Base-by-base conservation (phyloP, 2,888 invertebrate genomes). In the Hypomecis punctinalis region DNA sequence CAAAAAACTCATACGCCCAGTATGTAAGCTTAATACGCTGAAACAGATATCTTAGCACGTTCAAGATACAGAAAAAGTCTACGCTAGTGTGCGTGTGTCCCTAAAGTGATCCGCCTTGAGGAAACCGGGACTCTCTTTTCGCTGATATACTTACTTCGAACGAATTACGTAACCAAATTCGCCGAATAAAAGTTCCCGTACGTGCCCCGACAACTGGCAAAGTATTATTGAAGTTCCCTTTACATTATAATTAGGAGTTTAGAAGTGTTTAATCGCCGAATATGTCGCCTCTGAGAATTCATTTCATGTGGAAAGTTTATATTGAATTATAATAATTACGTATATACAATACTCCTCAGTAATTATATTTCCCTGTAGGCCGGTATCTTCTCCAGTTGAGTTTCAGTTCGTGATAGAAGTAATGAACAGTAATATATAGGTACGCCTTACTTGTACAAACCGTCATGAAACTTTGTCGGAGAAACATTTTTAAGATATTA, bases 111-210 rank as follows among this genome's bases (percentile, higher is more conserved):
- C 36, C 37, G 39, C 6, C 46, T 49, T 51, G 13, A 40, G 11
- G 45, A 48, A 54, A 35, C 43, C 49, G 10, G 6, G 49, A 6
- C 42, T 48, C 61, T 66, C 13, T 11, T 35, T 5, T 33, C 33
- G 57, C 39, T 57, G 57, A 53, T 58, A 57, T 53, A 47, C 47
- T 37, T 37, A 56, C 46, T 89, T 88, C 83, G 85, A 86, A 83
- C 76, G 86, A 89, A 91, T 90, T 89, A 90, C 86, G 83, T 85
- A 88, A 86, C 86, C 84, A 83, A 89, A 89, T 87, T 86, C 82
- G 80, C 78, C 77, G 83, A 86, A 89, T 88, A 88, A 87, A 90
- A 89, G 85, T 90, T 88, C 78, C 70, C 83, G 84, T 85, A 88
- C 88, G 87, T 89, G 85, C 83, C 80, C 77, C 80, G 81, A 87